Percentiles rank a stretch among this genome's conserved stretches.
These are phyloP conservation scores for Koerneria pararmatus DNA, from an alignment of 2,888 invertebrate species.

Conservation along the genomic window DNA sequence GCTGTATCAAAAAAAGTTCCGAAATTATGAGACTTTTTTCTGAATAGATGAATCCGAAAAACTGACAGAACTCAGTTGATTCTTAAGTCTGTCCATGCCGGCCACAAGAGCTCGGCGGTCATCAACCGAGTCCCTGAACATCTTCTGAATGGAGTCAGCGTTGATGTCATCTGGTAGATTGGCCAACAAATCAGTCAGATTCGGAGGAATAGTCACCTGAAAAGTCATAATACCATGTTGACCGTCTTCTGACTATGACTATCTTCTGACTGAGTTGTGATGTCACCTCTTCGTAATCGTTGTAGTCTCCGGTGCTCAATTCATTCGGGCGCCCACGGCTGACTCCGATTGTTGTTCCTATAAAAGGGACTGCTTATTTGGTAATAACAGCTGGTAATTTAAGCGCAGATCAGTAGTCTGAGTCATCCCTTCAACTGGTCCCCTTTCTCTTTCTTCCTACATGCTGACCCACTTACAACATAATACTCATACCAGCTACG, in stretches of 20 bases:
- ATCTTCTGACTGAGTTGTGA: conserved; percentile 23
- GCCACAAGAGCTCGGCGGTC: conserved; percentile 50
- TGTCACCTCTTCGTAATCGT: conserved; percentile 47
- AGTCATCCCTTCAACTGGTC: too few relatives aligned
- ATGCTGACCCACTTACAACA: too few relatives aligned
- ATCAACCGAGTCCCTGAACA: conserved; percentile 55
- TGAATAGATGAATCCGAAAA: not conserved
- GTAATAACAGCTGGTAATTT: too few relatives aligned
- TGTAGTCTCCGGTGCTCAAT: conserved; percentile 39
- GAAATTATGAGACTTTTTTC: too few relatives aligned
- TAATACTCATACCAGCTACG: too few relatives aligned
- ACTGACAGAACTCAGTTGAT: conserved; percentile 28
- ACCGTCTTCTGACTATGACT: too few relatives aligned
- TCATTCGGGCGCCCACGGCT: too few relatives aligned
- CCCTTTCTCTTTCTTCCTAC: too few relatives aligned
- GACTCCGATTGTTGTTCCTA: conserved; percentile 26
- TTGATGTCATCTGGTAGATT: conserved; percentile 53
- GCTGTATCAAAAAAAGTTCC: not conserved
- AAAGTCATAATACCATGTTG: not conserved
- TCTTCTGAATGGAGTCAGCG: conserved; percentile 51
- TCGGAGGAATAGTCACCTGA: conserved; percentile 54
- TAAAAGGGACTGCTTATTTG: too few relatives aligned
- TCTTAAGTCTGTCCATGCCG: conserved; percentile 49
- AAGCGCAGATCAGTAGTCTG: too few relatives aligned
- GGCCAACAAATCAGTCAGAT: conserved; percentile 53